Conservation (phyloP, 2,888 invertebrate genomes). For the Apomyelois bistriatella region DNA sequence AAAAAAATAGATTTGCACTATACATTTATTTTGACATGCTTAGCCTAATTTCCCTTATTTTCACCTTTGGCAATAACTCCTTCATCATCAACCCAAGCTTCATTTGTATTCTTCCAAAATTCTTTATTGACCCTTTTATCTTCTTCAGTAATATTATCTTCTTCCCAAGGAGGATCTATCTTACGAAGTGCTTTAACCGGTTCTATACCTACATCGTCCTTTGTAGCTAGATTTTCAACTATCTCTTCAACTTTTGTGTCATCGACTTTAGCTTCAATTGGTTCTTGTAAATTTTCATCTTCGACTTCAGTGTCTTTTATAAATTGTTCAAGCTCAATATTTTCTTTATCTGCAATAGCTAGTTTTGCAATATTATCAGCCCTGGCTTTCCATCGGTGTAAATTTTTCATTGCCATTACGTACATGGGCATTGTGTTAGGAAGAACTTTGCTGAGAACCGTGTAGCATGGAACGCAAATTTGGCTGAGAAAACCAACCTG, state of each 20-base stretch:
- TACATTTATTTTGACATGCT: too few species aligned
- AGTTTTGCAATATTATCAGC: conserved; percentile 25
- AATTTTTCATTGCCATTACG: conserved; percentile 82
- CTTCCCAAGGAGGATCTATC: conserved; percentile 31
- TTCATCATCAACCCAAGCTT: conserved; percentile 42
- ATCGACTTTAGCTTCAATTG: neutral
- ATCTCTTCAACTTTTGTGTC: neutral
- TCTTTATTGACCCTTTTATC: conserved; percentile 18
- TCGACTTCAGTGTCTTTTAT: neutral
- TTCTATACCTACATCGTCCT: neutral
- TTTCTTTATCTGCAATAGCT: neutral
- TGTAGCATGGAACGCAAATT: conserved; percentile 91
- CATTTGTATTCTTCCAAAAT: conserved; percentile 36
- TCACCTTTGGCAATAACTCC: conserved; percentile 25
- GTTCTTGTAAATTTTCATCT: neutral
- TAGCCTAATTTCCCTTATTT: neutral
- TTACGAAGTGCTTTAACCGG: neutral
- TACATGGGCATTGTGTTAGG: conserved; percentile 86
- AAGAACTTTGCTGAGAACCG: conserved; percentile 82
- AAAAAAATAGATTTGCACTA: too few species aligned
- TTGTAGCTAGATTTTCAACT: neutral
- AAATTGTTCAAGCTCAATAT: neutral
- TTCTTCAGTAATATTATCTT: conserved; percentile 26
- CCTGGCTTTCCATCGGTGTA: conserved; percentile 43
- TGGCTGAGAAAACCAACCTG: conserved; percentile 89